Evolutionary conservation across 2,797 vertebrate species (phyloP), one percentile per base, ranked within the genome.

Genomic region (Xenops minutus): DNA sequence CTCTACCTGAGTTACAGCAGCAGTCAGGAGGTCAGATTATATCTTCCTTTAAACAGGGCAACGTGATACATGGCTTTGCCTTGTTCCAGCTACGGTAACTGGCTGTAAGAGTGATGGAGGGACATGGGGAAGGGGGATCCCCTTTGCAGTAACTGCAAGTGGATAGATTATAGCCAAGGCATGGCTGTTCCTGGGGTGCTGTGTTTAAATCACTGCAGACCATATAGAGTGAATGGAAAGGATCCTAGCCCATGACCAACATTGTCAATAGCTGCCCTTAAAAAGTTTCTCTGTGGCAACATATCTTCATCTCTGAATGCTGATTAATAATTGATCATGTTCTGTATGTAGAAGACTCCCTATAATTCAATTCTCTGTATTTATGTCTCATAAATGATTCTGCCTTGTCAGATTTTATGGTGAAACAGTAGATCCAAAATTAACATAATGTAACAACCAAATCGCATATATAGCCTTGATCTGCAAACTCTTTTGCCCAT

Each of bases 391-490:
- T 92, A 94, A 96, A 94, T 95, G 77, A 89, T 64, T 95, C 88
- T 96, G 88, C 71, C 88, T 96, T 95, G 94, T 95, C 96, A 94
- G 93, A 92, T 95, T 96, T 97, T 95, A 95, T 95, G 95, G 94
- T 95, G 85, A 94, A 96, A 86, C 93, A 95, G 91, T 92, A 79
- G 76, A 93, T 93, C 63, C 80, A 64, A 91, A 95, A 95, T 95
- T 97, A 95, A 49, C 89, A 92, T 96, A 94, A 90, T 86, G 61
- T 71, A 94, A 85, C 95, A 95, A 96, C 88, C 80, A 95, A 94
- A 89, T 88, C 3, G 0, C 80, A 76, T 76, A 63, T 83, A 90
- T 76, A 89, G 94, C 86, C 92, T 93, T 95, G 89, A 93, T 95
- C 89, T 92, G 80, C 80, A 95, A 94, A 90, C 63, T 83, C 80